A percentile compares a stretch with the other conserved stretches of the same genome.
phyloP scores from a whole-genome alignment of 2,888 invertebrate species.

The Yponomeuta malinellus region DNA sequence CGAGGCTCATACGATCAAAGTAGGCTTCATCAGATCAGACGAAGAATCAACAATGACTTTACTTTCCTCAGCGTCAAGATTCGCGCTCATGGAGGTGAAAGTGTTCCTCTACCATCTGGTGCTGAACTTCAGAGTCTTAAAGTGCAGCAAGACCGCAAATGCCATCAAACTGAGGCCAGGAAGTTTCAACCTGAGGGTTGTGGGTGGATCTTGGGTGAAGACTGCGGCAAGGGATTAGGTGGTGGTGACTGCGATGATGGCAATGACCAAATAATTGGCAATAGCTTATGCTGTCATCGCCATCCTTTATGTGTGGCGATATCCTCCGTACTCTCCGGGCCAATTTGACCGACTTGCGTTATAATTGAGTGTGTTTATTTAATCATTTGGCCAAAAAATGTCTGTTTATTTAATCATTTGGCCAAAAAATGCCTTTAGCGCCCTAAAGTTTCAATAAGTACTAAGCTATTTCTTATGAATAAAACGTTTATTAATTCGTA shows the following conservation, averaged over 20 bases:
- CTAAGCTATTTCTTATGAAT: too few relatives aligned
- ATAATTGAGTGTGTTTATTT: too few relatives aligned
- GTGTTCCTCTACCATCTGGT: slow-evolving; percentile 45
- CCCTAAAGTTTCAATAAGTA: too few relatives aligned
- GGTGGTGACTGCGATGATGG: not conserved
- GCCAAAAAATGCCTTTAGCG: too few relatives aligned
- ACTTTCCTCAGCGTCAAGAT: slow-evolving; percentile 43
- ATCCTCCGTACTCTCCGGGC: too few relatives aligned
- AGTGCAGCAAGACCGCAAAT: slow-evolving; percentile 48
- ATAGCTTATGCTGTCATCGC: too few relatives aligned
- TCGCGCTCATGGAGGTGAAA: slow-evolving; percentile 57
- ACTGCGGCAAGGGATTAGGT: slow-evolving; percentile 23
- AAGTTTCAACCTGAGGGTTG: slow-evolving; percentile 37
- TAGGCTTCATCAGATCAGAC: not conserved
- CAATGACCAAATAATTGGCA: not conserved
- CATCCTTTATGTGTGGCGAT: too few relatives aligned
- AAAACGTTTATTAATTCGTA: too few relatives aligned
- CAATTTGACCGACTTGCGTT: too few relatives aligned
- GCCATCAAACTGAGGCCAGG: slow-evolving; percentile 41
- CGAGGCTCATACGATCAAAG: too few relatives aligned
- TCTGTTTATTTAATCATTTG: too few relatives aligned
- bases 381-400: too few relatives aligned
- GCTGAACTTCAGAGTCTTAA: slow-evolving; percentile 45
- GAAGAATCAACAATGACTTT: not conserved
- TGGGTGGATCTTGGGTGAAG: slow-evolving; percentile 44